These are phyloP conservation scores for Aphis gossypii DNA, from an alignment of 1,140 invertebrate genomes.

Conservation along the genomic window DNA sequence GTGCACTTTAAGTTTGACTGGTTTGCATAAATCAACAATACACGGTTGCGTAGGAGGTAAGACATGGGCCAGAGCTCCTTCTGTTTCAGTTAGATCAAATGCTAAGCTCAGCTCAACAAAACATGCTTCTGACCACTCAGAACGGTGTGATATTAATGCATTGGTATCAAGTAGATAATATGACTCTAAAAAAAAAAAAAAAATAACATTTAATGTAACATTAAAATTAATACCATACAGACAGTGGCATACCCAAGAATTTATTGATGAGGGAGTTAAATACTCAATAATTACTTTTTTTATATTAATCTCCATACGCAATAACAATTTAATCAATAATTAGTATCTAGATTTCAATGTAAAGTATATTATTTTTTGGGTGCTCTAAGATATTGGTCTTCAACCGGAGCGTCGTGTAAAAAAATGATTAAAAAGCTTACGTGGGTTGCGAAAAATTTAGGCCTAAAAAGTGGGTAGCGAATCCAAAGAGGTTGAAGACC, in stretches of 20 bases:
- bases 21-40: conserved; percentile 85
- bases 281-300: no score
- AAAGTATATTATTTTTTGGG: no score
- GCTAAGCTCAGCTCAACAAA: conserved; percentile 87
- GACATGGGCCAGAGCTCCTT: conserved; percentile 66
- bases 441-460: no score
- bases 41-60: conserved; percentile 70
- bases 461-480: no score
- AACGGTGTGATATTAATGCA: conserved; percentile 86
- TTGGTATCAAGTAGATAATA: conserved; percentile 84
- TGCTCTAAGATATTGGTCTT: no score
- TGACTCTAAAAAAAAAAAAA: conserved; percentile 62
- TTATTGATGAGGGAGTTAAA: background rate
- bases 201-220: background rate
- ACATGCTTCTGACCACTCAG: conserved; percentile 84
- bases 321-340: no score
- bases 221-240: background rate
- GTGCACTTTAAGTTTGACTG: conserved; percentile 86
- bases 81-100: conserved; percentile 76
- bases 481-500: no score
- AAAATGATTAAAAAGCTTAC: no score
- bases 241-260: background rate
- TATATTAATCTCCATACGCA: no score
- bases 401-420: no score
- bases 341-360: no score